Percentiles rank a stretch among this genome's conserved stretches.
Conservation (phyloP, 2,113 vertebrate genomes). For the Crotalus viridis region DNA sequence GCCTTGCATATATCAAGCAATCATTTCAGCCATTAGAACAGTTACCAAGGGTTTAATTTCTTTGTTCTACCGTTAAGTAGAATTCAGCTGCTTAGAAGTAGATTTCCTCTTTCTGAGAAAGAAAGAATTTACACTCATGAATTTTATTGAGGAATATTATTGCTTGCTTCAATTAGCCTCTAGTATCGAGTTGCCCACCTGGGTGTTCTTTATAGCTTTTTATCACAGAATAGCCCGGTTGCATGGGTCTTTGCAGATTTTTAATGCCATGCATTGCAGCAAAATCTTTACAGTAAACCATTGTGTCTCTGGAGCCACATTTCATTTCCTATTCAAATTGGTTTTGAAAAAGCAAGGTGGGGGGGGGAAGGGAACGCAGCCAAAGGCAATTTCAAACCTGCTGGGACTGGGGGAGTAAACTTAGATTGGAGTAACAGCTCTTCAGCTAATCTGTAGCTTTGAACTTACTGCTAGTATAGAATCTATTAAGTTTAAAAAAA, state of each 20-base stretch:
- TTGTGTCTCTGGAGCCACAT: conserved; percentile 44
- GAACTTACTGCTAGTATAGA: background rate
- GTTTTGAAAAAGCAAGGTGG: conserved; percentile 24
- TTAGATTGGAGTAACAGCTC: conserved; percentile 17
- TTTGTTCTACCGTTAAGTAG: background rate
- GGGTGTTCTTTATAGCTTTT: conserved; percentile 57
- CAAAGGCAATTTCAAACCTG: conserved; percentile 33
- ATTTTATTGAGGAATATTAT: conserved; percentile 48
- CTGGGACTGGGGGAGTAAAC: conserved; percentile 25
- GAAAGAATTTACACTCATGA: background rate
- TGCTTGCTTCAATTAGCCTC: conserved; percentile 52
- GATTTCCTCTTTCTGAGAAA: conserved; percentile 43
- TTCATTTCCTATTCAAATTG: conserved; percentile 51
- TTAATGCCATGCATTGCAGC: conserved; percentile 11
- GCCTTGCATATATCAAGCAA: background rate
- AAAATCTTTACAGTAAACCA: conserved; percentile 49
- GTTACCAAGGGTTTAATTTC: background rate
- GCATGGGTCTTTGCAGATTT: conserved; percentile 40
- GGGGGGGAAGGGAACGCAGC: conserved; percentile 1
- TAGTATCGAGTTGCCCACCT: conserved; percentile 48
- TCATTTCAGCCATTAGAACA: background rate
- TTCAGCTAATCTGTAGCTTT: conserved; percentile 45
- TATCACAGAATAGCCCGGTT: conserved; percentile 36
- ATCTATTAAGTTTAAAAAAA: conserved; percentile 43
- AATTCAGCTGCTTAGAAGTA: conserved; percentile 20